Percentiles rank a stretch among this genome's conserved stretches.
phyloP scores from a whole-genome alignment of 2,888 invertebrate species.

The Lepidonotus clava region DNA sequence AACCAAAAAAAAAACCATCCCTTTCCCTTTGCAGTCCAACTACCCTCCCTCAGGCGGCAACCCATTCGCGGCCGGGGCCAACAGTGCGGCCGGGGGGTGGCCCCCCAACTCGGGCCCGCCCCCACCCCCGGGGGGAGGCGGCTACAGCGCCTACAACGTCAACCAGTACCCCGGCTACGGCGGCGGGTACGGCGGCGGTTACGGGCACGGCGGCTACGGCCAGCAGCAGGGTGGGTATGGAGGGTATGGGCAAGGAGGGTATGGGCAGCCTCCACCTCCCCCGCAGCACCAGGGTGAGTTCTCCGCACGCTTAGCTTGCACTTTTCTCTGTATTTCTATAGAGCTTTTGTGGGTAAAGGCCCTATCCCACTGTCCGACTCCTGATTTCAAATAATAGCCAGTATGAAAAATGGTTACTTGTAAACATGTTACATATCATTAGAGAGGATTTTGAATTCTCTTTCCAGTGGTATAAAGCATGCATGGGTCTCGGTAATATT shows the following conservation, averaged over 20 bases:
- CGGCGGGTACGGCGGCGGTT: neutral
- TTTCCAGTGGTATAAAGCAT: too few species aligned
- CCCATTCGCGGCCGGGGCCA: neutral
- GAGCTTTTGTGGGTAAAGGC: too few species aligned
- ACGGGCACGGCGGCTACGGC: neutral
- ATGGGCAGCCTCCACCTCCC: too few species aligned
- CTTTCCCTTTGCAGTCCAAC: conserved; percentile 18
- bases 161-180: conserved; percentile 57
- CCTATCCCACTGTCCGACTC: too few species aligned
- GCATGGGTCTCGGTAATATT: too few species aligned
- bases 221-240: too few species aligned
- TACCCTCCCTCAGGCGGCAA: conserved; percentile 30
- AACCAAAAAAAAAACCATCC: neutral
- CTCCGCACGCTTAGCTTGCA: neutral
- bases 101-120: conserved; percentile 59
- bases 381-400: too few species aligned
- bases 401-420: too few species aligned
- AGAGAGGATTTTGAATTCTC: too few species aligned
- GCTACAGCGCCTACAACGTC: conserved; percentile 58
- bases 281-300: neutral
- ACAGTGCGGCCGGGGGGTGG: conserved; percentile 11
- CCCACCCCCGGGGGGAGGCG: conserved; percentile 43
- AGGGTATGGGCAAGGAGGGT: too few species aligned
- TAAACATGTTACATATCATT: too few species aligned
- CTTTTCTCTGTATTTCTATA: too few species aligned